Base-by-base conservation (phyloP, 2,888 invertebrate genomes). In the Bombylius discolor region DNA sequence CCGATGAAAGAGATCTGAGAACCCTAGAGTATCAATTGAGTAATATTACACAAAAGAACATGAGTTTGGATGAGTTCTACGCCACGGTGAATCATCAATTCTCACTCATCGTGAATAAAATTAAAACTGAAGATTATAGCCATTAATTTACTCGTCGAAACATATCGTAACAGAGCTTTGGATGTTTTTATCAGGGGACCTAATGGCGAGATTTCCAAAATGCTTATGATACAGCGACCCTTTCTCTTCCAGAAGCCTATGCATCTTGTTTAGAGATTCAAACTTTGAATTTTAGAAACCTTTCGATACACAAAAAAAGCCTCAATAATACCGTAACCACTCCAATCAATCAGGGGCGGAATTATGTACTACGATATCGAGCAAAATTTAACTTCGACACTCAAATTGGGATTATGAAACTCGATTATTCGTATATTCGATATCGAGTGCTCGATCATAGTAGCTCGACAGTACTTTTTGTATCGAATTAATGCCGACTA, bases 201-300 rank as follows among this genome's bases (percentile, higher is more conserved):
- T 11, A 59, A 56, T 31, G 58, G 56, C 5, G 55, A 58, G 31
- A 39, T 58, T 4, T 53, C 58, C 5, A 56, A 51, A 31, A 56
- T 58, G 44, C 23, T 58, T 5, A 39, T 52, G 11, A 58, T 58
- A 13, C 59, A 59, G 42, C 57, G 55, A 49, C 49, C 55, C 34
- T 49, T 49, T 53, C 55, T 31, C 49, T 57, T 4, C 59, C 54
- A 42, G 58, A 60, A 33, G 58, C 57, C 5, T 60, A 58, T 47
- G 32, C 57, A n/a, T 54, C 54, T 39, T 60, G 56, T 13, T 23
- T 52, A 14, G 42, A 56, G 42, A 46, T 52, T 1, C 51, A 56
- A 46, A 58, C 49, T 34, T 51, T 56, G 4, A 42, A 53, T 32
- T 56, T 31, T 36, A n/a, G 52, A 12, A 59, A 49, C 45, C 12